phyloP scores from a whole-genome alignment of 2,797 vertebrate genomes.

The Phalanger gymnotis region DNA sequence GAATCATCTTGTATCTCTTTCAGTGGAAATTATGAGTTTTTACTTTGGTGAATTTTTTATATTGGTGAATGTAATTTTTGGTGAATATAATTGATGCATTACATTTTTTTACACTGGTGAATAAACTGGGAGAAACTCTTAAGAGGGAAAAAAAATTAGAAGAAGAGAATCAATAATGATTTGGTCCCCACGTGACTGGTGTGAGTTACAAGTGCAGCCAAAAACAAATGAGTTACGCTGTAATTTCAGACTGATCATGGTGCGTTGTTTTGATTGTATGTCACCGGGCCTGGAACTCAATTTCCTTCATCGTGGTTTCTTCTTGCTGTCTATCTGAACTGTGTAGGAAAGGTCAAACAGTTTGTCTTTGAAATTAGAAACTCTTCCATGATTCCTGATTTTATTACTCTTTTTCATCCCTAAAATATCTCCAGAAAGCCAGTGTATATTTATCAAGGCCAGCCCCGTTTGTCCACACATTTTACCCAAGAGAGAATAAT shows the following conservation, averaged over 20 bases:
- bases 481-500: slow-evolving; percentile 51
- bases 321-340: slow-evolving; percentile 65
- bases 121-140: slow-evolving; percentile 18
- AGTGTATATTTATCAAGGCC: slow-evolving; percentile 58
- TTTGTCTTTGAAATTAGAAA: slow-evolving; percentile 74
- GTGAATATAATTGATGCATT: not conserved
- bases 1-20: slow-evolving; percentile 17
- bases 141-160: slow-evolving; percentile 31
- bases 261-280: not conserved
- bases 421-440: slow-evolving; percentile 36
- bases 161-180: slow-evolving; percentile 11
- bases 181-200: not conserved
- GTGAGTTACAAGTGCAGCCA: not conserved
- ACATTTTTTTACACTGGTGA: not conserved
- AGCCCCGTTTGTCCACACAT: slow-evolving; percentile 56
- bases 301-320: slow-evolving; percentile 61
- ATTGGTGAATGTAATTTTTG: too few species aligned
- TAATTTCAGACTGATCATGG: slow-evolving; percentile 31
- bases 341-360: slow-evolving; percentile 58
- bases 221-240: not conserved
- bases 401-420: slow-evolving; percentile 64
- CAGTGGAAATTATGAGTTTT: slow-evolving; percentile 28
- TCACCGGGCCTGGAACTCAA: slow-evolving; percentile 62
- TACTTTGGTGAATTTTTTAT: not conserved
- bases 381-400: slow-evolving; percentile 43